Conservation (phyloP, 30 jellyfish, hydroid and myxozoan species). For the Haliclystus octoradiatus region DNA sequence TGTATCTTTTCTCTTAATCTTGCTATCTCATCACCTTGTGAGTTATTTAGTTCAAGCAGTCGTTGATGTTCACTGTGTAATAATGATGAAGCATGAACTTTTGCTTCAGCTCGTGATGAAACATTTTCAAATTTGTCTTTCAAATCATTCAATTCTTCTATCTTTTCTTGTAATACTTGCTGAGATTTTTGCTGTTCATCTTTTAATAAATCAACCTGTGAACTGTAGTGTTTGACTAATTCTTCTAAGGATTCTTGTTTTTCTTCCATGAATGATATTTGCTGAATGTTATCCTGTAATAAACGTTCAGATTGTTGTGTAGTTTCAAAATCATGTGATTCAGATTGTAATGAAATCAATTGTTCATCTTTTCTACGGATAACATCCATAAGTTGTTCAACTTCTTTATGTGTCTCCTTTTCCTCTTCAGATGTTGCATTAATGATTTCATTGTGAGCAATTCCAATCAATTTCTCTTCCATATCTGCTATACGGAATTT, state of each 20-base stretch:
- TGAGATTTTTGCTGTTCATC: constrained; percentile 38
- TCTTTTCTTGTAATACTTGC: constrained; percentile 17
- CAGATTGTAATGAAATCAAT: constrained; percentile 35
- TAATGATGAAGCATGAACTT: constrained; percentile 59
- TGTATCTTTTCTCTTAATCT: constrained; percentile 48
- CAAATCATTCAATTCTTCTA: constrained; percentile 53
- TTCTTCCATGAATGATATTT: constrained; percentile 12
- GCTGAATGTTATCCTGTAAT: constrained; percentile 32
- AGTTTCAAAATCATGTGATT: constrained; percentile 25
- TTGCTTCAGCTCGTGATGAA: constrained; percentile 54
- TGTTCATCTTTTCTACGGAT: constrained; percentile 44
- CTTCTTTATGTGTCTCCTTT: constrained; percentile 36
- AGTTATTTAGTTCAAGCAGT: constrained; percentile 36
- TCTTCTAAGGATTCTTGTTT: constrained; percentile 40
- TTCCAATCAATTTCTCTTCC: constrained; percentile 11
- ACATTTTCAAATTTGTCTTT: constrained; percentile 45
- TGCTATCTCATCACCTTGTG: constrained; percentile 68
- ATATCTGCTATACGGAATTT: constrained; percentile 6
- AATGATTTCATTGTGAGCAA: not conserved
- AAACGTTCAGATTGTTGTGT: constrained; percentile 34
- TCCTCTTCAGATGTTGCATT: constrained; percentile 26
- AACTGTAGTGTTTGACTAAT: constrained; percentile 27
- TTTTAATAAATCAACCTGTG: constrained; percentile 42
- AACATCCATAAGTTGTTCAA: constrained; percentile 56
- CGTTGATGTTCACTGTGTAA: constrained; percentile 55